phyloP scores from a whole-genome alignment of 2,113 vertebrate genomes.

The Microtus oregoni region DNA sequence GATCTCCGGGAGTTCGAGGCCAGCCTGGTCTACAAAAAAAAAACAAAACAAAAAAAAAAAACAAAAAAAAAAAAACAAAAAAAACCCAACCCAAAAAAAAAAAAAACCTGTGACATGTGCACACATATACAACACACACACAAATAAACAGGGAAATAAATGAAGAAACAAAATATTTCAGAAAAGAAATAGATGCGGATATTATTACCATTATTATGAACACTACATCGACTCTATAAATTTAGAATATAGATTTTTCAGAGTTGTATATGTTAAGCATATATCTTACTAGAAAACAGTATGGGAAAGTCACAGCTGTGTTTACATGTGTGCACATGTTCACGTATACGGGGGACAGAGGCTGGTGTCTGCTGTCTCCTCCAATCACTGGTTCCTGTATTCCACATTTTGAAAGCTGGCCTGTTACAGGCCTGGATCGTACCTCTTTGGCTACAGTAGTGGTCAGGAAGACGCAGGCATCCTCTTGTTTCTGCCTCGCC shows the following conservation, averaged over 20 bases:
- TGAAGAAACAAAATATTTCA: background rate
- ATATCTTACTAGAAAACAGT: background rate
- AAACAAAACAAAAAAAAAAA: no score
- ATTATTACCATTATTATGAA: background rate
- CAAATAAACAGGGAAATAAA: background rate
- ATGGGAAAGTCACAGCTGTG: background rate
- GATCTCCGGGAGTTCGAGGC: no score
- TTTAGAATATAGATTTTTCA: background rate
- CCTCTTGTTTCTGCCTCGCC: background rate
- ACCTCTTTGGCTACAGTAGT: background rate
- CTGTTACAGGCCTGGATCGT: background rate
- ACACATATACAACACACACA: background rate
- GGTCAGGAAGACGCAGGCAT: background rate
- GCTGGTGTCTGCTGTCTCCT: background rate
- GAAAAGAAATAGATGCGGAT: background rate
- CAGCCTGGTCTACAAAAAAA: no score
- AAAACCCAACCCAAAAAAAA: no score
- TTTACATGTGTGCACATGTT: background rate
- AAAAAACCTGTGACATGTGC: background rate
- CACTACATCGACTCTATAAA: background rate
- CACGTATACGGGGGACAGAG: background rate
- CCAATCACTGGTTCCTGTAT: background rate
- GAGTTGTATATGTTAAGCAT: background rate
- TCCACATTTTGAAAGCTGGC: background rate
- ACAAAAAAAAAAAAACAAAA: no score